A percentile compares a stretch with the other conserved stretches of the same genome.
Evolutionary conservation across 2,888 invertebrate genomes (phyloP).

Genomic region (Candidula unifasciata): DNA sequence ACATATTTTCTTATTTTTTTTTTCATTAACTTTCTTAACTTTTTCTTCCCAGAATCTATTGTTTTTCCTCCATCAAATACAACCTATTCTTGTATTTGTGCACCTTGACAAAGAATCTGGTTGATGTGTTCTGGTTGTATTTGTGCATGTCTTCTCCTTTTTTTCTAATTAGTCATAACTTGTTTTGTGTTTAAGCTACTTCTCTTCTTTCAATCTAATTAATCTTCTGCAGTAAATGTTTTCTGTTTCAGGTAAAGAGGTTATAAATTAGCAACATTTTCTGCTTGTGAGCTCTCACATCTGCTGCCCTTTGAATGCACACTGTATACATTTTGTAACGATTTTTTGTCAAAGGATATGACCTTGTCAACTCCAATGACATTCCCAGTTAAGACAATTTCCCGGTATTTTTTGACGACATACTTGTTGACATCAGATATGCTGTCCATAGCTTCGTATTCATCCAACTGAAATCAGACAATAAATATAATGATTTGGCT

Average conservation of each 20-base stretch:
- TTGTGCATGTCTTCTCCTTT: neutral
- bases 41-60: no score
- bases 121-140: neutral
- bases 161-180: no score
- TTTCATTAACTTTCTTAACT: no score
- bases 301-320: slow-evolving; percentile 9
- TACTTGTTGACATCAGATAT: slow-evolving; percentile 80
- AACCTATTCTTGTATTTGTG: no score
- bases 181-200: no score
- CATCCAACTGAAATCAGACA: slow-evolving; percentile 80
- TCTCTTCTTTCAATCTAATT: neutral
- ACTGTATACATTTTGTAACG: slow-evolving; percentile 60
- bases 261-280: neutral
- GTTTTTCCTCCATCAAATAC: no score
- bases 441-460: slow-evolving; percentile 82
- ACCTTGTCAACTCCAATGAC: slow-evolving; percentile 58
- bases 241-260: neutral
- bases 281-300: neutral
- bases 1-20: no score
- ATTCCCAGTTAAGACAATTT: slow-evolving; percentile 54
- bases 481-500: slow-evolving; percentile 1
- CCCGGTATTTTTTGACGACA: slow-evolving; percentile 66
- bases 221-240: neutral
- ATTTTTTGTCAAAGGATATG: slow-evolving; percentile 60
- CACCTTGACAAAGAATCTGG: no score